Evolutionary conservation across 2,113 vertebrate genomes (phyloP), one percentile per base, ranked within the genome.

Genomic region (Corvus cornix): DNA sequence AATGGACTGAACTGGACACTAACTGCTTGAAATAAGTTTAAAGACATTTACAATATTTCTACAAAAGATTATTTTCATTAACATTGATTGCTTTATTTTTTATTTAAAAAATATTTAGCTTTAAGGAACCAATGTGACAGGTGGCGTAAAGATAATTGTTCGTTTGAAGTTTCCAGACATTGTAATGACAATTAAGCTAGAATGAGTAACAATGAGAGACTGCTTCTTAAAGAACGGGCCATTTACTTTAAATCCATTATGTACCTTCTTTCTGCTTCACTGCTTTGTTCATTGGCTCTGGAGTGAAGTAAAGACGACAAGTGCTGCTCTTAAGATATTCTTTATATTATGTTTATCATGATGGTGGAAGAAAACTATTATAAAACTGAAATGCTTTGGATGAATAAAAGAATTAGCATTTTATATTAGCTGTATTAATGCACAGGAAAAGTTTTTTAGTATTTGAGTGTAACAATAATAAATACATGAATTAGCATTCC

Each of bases 211-310:
- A 96, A 95, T 73, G 84, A 93, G 92, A 95, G 92, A 94, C 93
- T 16, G 51, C 73, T 94, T 96, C 77, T 89, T 97, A 93, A 96
- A 98, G 98, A 98, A 98, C 96, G 96, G 97, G 96, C 97, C 97
- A 97, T 98, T 98, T 98, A 97, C 96, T 98, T 98, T 97, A 97
- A 98, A 98, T 97, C 97, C 96, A 98, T 98, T 98, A 98, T 97
- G 91, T 96, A 97, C 96, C 95, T 98, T 96, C 96, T 97, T 98
- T 98, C 97, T 98, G 97, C 97, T 97, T 98, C 98, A 97, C 91
- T 98, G 98, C 97, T 98, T 98, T 98, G 97, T 98, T 98, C 97
- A 94, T 91, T 97, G 96, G 93, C 96, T 95, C 89, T 98, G 89
- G 84, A 97, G 82, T 97, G 93, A 97, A 97, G 96, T 93, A 91